Base-by-base conservation (phyloP, 1,140 invertebrate species). In the Planococcus citri region DNA sequence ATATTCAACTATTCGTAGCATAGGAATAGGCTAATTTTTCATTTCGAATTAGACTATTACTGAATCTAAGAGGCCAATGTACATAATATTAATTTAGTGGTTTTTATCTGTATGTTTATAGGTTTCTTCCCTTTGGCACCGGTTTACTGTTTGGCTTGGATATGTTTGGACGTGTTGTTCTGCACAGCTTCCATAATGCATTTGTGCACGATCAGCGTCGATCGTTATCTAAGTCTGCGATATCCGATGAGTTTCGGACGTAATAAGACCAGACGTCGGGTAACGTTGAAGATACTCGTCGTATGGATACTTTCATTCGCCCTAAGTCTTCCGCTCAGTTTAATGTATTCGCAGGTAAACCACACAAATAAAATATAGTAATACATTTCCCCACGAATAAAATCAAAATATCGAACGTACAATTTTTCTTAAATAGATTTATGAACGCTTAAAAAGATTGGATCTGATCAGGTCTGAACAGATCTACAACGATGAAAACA, bases 111-210 rank as follows among this genome's bases (percentile, higher is more conserved):
- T n/a, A n/a, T 51, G n/a, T 71, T 83, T 84, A n/a, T 84, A 92
- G 90, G 90, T 69, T 88, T 88, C 75, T 93, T 92, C 76, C 90
- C 90, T 1, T 78, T 92, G 58, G 84, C 89, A 4, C 85, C 90
- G 0, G 85, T 88, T 24, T 90, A 90, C 77, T 92, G 90, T 76
- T 82, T 92, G 37, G 85, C 84, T n/a, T 92, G 91, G 91, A 90
- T 92, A 69, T 91, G 88, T 74, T 81, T 92, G 74, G 95, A 98
- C 80, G 94, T 98, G 0, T 82, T 97, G 0, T 95, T 96, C 76
- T 95, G 92, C 77, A 97, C 94, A 0, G 94, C 94, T 0, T 95
- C 92, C 69, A 95, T 97, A 76, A 91, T 97, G 86, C 94, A 97
- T 79, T 82, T 97, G 24, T 95, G 93, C 79, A 96, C 94, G 69